Conservation (phyloP, 2,797 vertebrate genomes). For the Gymnoscopelus braueri region DNA sequence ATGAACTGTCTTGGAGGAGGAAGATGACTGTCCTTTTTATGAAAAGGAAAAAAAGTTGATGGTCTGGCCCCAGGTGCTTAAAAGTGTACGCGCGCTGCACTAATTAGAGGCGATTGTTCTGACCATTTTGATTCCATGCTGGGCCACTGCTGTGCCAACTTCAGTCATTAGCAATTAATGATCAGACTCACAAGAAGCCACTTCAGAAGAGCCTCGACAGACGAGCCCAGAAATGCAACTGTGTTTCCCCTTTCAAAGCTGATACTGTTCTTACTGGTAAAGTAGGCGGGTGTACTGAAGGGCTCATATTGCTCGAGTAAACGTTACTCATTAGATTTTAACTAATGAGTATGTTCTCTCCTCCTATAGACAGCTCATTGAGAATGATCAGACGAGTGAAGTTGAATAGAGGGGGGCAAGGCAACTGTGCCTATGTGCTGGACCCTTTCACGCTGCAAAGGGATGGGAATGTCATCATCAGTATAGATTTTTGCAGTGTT, state of each 20-base stretch:
- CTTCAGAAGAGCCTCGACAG: slow-evolving; percentile 35
- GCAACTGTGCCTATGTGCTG: slow-evolving; percentile 58
- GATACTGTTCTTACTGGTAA: slow-evolving; percentile 29
- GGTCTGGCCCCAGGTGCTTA: slow-evolving; percentile 36
- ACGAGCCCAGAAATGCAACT: slow-evolving; percentile 40
- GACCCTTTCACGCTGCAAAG: slow-evolving; percentile 62
- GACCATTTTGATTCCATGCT: slow-evolving; percentile 38
- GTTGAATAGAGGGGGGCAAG: slow-evolving; percentile 53
- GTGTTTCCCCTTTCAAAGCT: slow-evolving; percentile 19
- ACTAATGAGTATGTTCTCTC: slow-evolving; percentile 64
- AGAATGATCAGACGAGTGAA: slow-evolving; percentile 58
- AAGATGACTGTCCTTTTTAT: slow-evolving; percentile 29
- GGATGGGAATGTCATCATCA: slow-evolving; percentile 67
- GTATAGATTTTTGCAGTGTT: slow-evolving; percentile 48
- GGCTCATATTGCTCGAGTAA: slow-evolving; percentile 55
- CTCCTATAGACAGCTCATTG: slow-evolving; percentile 77
- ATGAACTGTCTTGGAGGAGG: slow-evolving; percentile 77
- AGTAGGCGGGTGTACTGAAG: slow-evolving; percentile 37
- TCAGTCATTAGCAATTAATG: slow-evolving; percentile 38
- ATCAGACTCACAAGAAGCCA: slow-evolving; percentile 47
- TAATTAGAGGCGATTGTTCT: slow-evolving; percentile 61
- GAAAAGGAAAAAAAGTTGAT: slow-evolving; percentile 15
- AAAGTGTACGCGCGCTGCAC: slow-evolving; percentile 34
- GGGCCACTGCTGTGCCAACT: slow-evolving; percentile 46
- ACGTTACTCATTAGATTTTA: slow-evolving; percentile 47